Conservation (phyloP, 1,140 invertebrate genomes). For the Drosophila lacertosa region DNA sequence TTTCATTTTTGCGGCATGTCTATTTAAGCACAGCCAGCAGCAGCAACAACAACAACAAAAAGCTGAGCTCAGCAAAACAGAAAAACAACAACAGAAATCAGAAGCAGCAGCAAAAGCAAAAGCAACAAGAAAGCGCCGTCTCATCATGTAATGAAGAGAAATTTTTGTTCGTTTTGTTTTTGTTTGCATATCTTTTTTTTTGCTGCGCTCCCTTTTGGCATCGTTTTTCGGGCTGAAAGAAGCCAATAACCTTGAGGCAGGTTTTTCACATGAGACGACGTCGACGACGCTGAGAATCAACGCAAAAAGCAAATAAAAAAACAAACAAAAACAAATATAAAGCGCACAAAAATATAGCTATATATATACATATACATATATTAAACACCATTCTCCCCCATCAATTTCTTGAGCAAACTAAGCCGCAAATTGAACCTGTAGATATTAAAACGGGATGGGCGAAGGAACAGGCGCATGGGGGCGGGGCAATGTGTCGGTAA, state of each 20-base stretch:
- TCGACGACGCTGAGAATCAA: constrained; percentile 2
- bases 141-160: constrained; percentile 75
- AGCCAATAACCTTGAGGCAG: constrained; percentile 78
- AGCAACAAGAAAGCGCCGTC: constrained; percentile 43
- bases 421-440: not conserved
- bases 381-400: not conserved
- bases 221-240: constrained; percentile 62
- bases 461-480: not conserved
- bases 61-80: constrained; percentile 39
- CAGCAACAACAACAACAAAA: constrained; percentile 5
- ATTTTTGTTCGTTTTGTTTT: constrained; percentile 66
- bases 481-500: constrained; percentile 1
- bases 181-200: not conserved
- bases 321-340: constrained; percentile 10
- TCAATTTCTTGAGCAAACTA: not conserved
- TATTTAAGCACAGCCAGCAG: constrained; percentile 25
- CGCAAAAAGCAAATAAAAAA: constrained; percentile 23
- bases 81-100: constrained; percentile 27
- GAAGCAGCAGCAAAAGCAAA: constrained; percentile 20
- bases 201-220: constrained; percentile 55
- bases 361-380: not conserved
- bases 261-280: constrained; percentile 68
- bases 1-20: constrained; percentile 41
- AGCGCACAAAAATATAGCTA: constrained; percentile 4
- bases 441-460: constrained; percentile 2